Base-by-base conservation (phyloP, 2,113 vertebrate genomes). In the Cebidichthys violaceus region DNA sequence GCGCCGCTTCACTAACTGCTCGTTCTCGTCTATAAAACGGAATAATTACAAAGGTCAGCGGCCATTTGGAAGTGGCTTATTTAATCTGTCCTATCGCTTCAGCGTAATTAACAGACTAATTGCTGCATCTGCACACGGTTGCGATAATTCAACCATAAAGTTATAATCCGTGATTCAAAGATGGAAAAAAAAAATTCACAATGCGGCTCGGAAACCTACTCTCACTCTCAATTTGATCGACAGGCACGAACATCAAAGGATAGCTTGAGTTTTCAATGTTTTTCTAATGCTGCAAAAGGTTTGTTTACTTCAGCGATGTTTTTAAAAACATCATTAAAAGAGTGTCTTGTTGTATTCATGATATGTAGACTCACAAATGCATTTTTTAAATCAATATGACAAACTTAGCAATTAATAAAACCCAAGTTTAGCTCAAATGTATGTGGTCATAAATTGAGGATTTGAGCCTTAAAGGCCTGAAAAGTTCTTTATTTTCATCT, bases 1-100 rank as follows among this genome's bases (percentile, higher is more conserved):
- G 52, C 61, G 62, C 79, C 3, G 77, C 86, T 81, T 78, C 81
- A 76, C 84, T 83, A 69, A 68, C 77, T 72, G 83, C 89, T 90
- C 64, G 4, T 85, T 78, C 70, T 65, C 69, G 0, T 85, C 78
- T 65, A 35, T 67, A 83, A 85, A 91, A 86, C 85, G 70, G 13
- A 75, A 90, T 90, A 91, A 90, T 93, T 89, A 85, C 82, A 90
- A 86, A 92, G 89, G 90, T 91, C 88, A 84, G 54, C 29, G 77
- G 92, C 86, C 83, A 85, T 79, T 75, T 66, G 22, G 45, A 84
- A 85, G 66, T 72, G 77, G 80, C 29, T 79, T 82, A 86, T 89
- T 90, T 82, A 89, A 88, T 88, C 62, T 45, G 78, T 86, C 75
- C 79, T 75, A 85, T 92, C 78, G 62, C 76, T 72, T 89, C 87